Percentiles rank a stretch among this genome's conserved stretches.
Evolutionary conservation across 2,797 vertebrate species (phyloP).

Genomic region (Periparus ater): DNA sequence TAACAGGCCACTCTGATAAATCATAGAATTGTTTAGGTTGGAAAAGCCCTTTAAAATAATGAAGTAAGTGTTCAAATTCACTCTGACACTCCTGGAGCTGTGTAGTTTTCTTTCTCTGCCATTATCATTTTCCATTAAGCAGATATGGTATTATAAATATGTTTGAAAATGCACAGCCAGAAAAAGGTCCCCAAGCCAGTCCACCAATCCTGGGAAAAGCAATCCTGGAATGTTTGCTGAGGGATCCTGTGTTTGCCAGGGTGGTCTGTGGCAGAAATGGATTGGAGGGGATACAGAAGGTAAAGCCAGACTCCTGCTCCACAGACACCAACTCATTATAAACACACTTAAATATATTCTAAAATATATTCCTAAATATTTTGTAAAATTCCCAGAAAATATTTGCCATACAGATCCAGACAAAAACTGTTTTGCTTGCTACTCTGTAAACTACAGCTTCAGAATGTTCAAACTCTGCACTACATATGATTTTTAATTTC

Average conservation of each 20-base stretch:
- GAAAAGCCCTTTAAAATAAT: background rate
- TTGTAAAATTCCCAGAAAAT: background rate
- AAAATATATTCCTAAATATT: background rate
- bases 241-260: background rate
- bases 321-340: background rate
- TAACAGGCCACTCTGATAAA: background rate
- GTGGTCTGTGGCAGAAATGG: background rate
- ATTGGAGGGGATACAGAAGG: background rate
- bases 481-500: background rate
- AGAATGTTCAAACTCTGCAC: background rate
- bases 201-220: background rate
- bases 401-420: background rate
- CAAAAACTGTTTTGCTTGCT: background rate
- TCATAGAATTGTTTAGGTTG: background rate
- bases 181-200: background rate
- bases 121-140: background rate
- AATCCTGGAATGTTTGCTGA: background rate
- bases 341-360: background rate
- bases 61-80: background rate
- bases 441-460: background rate
- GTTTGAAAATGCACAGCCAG: background rate
- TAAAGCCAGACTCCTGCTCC: background rate
- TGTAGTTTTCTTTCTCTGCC: background rate
- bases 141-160: fast-evolving
- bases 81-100: background rate